Base-by-base conservation (phyloP, 2,888 invertebrate genomes). In the Syrphus vitripennis region DNA sequence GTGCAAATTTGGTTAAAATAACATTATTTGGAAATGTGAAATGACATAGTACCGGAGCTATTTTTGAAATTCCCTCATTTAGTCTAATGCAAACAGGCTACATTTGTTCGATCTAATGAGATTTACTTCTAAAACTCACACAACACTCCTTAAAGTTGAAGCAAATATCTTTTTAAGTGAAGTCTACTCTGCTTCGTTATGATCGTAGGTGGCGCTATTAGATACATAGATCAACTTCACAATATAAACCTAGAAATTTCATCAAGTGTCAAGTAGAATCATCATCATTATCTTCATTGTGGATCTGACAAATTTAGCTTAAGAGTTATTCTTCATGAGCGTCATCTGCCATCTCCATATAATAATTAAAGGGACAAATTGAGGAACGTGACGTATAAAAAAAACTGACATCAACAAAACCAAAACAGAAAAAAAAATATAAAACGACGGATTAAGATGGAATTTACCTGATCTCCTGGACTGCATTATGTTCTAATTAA, bases 401-500 rank as follows among this genome's bases (percentile, higher is more conserved):
- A 50, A 24, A 29, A 77, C 24, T 53, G 19, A 19, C 61, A 74
- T 34, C 4, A 26, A 29, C 31, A 34, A 31, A 29, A 29, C 10
- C 10, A 61, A 67, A 45, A 67, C 55, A 5, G 70, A 75, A 12
- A 61, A 69, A 31, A 3, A 9, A 9, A 71, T 69, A 53, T 10
- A 65, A n/a, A 31, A 24, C 57, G 55, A 16, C 69, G 82, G 86
- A 86, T 86, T 86, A 86, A 78, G 70, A 67, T 74, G 86, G 81
- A 86, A 86, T 86, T 86, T 86, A 86, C 86, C 86, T 86, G 86
- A 82, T 81, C 82, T 40, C 74, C 63, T 53, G 61, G 57, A 81
- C 69, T 82, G 72, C 55, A 82, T 86, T 86, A 82, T 86, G 86
- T 86, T 86, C 86, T 86, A 86, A 86, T 86, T 86, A 86, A 86